Percentiles rank a stretch among this genome's conserved stretches.
These are phyloP conservation scores for Gambusia holbrooki DNA, from an alignment of 2,113 vertebrate species.

Conservation along the genomic window DNA sequence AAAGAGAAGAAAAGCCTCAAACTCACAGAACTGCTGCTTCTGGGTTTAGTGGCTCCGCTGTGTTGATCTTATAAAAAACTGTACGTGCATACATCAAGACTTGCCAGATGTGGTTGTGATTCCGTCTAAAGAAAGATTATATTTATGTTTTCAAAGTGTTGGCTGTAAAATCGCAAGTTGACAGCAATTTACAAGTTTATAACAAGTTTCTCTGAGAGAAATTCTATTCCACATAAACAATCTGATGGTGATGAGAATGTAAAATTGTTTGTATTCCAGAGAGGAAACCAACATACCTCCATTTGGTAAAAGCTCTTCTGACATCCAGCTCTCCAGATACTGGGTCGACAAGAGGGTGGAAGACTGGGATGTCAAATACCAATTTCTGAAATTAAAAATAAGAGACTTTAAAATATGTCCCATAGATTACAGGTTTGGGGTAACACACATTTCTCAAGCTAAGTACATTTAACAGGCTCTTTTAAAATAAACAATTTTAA, in stretches of 20 bases:
- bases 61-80: slow-evolving; percentile 98
- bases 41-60: slow-evolving; percentile 89
- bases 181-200: neutral
- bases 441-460: neutral
- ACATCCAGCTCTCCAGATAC: slow-evolving; percentile 95
- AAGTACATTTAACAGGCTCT: neutral
- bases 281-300: slow-evolving; percentile 84
- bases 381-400: slow-evolving; percentile 81
- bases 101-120: slow-evolving; percentile 99
- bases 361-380: slow-evolving; percentile 96
- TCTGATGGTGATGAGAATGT: neutral
- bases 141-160: too few species aligned
- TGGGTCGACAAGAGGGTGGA: slow-evolving; percentile 94
- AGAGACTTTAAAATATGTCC: neutral
- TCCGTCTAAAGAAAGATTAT: slow-evolving; percentile 80
- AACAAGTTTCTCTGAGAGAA: neutral
- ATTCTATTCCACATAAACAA: neutral
- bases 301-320: slow-evolving; percentile 95
- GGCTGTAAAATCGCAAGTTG: too few species aligned
- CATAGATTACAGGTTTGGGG: neutral
- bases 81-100: slow-evolving; percentile 95
- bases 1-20: neutral
- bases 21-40: slow-evolving; percentile 97
- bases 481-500: neutral
- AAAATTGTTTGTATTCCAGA: neutral